phyloP scores from a whole-genome alignment of 2,797 vertebrate genomes.

The Phrynocephalus forsythii region DNA sequence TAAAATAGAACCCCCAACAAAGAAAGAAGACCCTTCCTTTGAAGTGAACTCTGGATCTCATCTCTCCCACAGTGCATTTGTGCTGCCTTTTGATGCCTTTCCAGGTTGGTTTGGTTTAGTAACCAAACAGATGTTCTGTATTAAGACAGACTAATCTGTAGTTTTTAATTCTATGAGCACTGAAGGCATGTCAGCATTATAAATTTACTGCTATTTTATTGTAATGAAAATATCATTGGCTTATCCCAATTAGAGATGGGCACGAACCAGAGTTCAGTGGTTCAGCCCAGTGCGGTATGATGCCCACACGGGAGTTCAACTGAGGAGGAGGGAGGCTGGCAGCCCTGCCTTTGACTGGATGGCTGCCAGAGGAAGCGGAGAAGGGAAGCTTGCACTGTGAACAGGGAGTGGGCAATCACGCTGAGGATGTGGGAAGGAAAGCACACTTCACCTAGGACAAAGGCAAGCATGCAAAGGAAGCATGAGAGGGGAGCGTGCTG shows the following conservation, averaged over 20 bases:
- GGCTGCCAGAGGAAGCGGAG: too few species aligned
- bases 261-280: too few species aligned
- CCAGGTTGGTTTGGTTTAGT: constrained; percentile 22
- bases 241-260: background rate
- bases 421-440: too few species aligned
- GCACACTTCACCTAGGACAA: too few species aligned
- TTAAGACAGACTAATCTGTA: constrained; percentile 26
- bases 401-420: too few species aligned
- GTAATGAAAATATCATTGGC: background rate
- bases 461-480: too few species aligned
- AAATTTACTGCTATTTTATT: background rate
- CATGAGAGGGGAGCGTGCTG: too few species aligned
- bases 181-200: background rate
- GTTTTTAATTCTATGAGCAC: constrained; percentile 2
- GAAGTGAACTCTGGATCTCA: background rate
- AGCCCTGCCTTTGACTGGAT: too few species aligned
- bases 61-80: background rate
- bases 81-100: background rate
- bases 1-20: background rate
- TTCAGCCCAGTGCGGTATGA: too few species aligned
- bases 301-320: too few species aligned
- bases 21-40: background rate
- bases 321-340: too few species aligned
- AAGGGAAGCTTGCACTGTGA: too few species aligned
- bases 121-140: background rate